Conservation (phyloP, 2,797 vertebrate genomes). For the Hoplostethus atlanticus region DNA sequence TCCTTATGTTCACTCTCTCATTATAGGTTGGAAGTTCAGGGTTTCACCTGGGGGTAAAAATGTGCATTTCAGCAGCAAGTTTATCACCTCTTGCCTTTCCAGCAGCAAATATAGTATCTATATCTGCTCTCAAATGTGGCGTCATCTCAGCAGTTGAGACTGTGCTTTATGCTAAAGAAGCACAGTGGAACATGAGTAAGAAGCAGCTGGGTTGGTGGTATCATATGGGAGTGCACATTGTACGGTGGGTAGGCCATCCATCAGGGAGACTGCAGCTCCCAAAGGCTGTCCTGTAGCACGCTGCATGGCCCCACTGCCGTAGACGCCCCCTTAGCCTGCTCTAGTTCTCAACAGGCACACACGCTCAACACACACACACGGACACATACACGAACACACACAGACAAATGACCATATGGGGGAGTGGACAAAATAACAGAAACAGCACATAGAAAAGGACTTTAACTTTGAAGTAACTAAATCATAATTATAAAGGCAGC, state of each 20-base stretch:
- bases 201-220: slow-evolving; percentile 66
- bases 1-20: slow-evolving; percentile 10
- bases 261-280: slow-evolving; percentile 75
- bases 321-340: slow-evolving; percentile 47
- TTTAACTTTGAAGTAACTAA: no score
- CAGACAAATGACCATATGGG: neutral
- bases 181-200: slow-evolving; percentile 40
- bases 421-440: no score
- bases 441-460: no score
- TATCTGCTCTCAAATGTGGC: slow-evolving; percentile 33
- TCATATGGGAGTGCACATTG: slow-evolving; percentile 46
- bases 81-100: slow-evolving; percentile 22
- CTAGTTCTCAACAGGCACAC: slow-evolving; percentile 49
- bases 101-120: slow-evolving; percentile 15
- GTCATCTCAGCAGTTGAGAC: slow-evolving; percentile 36
- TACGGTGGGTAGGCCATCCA: slow-evolving; percentile 67
- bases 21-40: slow-evolving; percentile 29
- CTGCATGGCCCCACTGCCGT: slow-evolving; percentile 46
- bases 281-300: slow-evolving; percentile 47
- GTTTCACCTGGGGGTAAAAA: slow-evolving; percentile 32
- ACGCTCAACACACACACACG: slow-evolving; percentile 7
- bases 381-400: neutral
- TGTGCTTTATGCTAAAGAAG: slow-evolving; percentile 38
- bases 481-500: no score
- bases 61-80: slow-evolving; percentile 22